Conservation (phyloP, 1,140 invertebrate species). For the Bombus sibiricus region DNA sequence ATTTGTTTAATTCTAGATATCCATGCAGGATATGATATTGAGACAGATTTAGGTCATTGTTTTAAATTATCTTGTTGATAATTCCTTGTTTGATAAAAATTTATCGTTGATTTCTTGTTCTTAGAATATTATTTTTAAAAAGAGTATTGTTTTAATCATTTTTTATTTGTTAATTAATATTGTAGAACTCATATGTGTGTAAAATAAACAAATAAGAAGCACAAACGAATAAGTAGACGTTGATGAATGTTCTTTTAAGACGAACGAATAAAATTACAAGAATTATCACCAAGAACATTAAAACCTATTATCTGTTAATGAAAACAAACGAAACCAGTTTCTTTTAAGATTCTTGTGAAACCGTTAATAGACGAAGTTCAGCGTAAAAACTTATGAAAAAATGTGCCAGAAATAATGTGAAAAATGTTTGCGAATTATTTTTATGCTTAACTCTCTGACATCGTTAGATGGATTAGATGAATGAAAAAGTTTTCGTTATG, state of each 20-base stretch:
- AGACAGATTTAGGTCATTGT: conserved; percentile 5
- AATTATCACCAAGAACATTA: background rate
- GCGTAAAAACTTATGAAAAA: background rate
- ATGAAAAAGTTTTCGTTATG: background rate
- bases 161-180: background rate
- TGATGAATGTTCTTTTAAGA: background rate
- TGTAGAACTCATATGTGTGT: background rate
- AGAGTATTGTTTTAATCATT: background rate
- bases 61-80: conserved; percentile 10
- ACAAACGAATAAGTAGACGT: background rate
- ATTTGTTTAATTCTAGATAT: conserved; percentile 19
- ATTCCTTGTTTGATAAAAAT: background rate
- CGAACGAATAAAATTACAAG: no score
- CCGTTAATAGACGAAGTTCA: background rate
- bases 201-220: background rate
- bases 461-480: conserved; percentile 4
- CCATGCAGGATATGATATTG: background rate
- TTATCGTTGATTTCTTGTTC: background rate
- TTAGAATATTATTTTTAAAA: background rate
- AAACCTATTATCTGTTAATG: background rate
- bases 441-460: background rate
- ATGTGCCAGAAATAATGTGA: background rate
- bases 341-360: background rate
- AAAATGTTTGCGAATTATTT: background rate
- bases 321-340: background rate